Evolutionary conservation across 1,140 invertebrate genomes (phyloP).

Genomic region (Oryzaephilus surinamensis): DNA sequence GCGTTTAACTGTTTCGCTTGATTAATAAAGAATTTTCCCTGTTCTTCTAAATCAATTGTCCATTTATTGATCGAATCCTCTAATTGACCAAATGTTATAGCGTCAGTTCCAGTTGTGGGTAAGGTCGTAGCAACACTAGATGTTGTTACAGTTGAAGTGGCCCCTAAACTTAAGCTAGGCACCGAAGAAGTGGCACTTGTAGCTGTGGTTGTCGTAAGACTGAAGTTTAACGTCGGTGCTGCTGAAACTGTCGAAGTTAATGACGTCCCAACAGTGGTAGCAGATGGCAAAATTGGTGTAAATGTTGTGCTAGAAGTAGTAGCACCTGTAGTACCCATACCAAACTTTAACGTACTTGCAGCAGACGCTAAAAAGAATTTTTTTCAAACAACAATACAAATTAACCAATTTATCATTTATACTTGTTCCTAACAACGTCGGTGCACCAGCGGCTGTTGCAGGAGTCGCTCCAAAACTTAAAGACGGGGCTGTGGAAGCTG

Average conservation of each 20-base stretch:
- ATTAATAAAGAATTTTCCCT: slow-evolving; percentile 86
- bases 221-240: slow-evolving; percentile 13
- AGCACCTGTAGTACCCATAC: slow-evolving; percentile 20
- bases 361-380: slow-evolving; percentile 7
- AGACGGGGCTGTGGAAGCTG: slow-evolving; percentile 24
- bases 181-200: slow-evolving; percentile 9
- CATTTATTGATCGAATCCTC: slow-evolving; percentile 95
- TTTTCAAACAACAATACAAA: slow-evolving; percentile 2
- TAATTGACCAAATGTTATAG: slow-evolving; percentile 76
- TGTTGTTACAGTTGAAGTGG: slow-evolving; percentile 18
- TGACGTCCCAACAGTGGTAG: slow-evolving; percentile 13
- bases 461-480: slow-evolving; percentile 31
- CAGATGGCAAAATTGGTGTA: slow-evolving; percentile 27
- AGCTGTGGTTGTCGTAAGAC: slow-evolving; percentile 4
- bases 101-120: slow-evolving; percentile 36
- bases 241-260: slow-evolving; percentile 20
- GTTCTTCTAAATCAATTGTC: slow-evolving; percentile 86
- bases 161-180: not conserved
- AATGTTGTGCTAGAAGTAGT: slow-evolving; percentile 11
- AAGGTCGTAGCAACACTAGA: slow-evolving; percentile 34
- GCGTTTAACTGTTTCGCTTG: slow-evolving; percentile 91
- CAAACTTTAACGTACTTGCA: slow-evolving; percentile 20
- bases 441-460: slow-evolving; percentile 20
- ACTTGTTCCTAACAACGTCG: not conserved
- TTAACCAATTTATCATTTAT: not conserved